These are phyloP conservation scores for Syngnathus typhle DNA, from an alignment of 2,113 vertebrate species.

Conservation along the genomic window DNA sequence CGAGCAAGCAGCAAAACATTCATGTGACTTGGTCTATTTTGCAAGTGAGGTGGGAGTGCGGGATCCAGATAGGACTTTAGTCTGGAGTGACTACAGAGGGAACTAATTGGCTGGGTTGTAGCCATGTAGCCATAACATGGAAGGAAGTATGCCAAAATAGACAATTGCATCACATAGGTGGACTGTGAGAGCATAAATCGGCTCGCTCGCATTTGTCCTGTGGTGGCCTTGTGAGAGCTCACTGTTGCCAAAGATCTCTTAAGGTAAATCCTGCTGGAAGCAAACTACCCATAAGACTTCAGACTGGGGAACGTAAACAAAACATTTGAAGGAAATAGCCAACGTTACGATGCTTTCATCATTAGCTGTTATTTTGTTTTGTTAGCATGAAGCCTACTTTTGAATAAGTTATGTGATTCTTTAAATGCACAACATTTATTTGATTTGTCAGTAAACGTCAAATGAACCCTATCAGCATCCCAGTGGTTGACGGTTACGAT, in stretches of 20 bases:
- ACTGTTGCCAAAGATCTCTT: constrained; percentile 32
- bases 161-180: constrained; percentile 23
- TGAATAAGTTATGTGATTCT: no score
- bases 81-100: constrained; percentile 14
- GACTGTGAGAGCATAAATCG: constrained; percentile 25
- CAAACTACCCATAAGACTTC: constrained; percentile 16
- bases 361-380: no score
- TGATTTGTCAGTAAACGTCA: no score
- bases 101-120: constrained; percentile 40
- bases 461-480: neutral
- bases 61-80: constrained; percentile 25
- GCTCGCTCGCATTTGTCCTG: constrained; percentile 22
- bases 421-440: no score
- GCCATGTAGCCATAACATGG: constrained; percentile 58
- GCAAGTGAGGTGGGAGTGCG: constrained; percentile 49
- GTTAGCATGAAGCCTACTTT: no score
- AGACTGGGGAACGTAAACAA: neutral
- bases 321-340: neutral
- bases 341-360: neutral
- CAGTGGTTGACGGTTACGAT: neutral
- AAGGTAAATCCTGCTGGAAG: constrained; percentile 26
- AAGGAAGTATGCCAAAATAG: constrained; percentile 54
- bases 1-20: constrained; percentile 38
- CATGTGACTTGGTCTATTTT: constrained; percentile 38
- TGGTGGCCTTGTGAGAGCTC: constrained; percentile 42